Evolutionary conservation across 2,888 invertebrate species (phyloP), one percentile per base, ranked within the genome.

Genomic region (Trachelus troglodyta): DNA sequence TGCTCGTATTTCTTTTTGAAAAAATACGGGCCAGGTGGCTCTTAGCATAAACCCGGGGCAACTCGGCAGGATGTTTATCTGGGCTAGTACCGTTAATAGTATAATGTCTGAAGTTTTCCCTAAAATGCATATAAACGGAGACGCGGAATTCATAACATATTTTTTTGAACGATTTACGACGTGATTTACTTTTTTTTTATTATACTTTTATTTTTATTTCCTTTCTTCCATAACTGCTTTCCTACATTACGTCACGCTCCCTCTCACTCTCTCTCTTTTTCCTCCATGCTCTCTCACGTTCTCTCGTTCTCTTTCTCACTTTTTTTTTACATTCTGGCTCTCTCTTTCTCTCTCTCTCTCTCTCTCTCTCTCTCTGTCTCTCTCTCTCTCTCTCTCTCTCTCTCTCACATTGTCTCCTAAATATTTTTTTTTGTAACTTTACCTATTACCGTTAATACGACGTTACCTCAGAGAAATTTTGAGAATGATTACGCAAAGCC

Each of bases 71-170:
- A 88, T 88, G 83, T 88, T 88, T 87, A 84, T 87, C 85, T 87
- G 87, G 88, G 88, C 88, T 88, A 88, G 88, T 88, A 88, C 88
- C 88, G 88, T 88, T 88, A 88, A 87, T 83, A 87, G 84, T 86
- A 86, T 86, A 86, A 80, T 83, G 68, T 77, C 71, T 71, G 71
- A 71, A 71, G 71, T 71, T 81, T 85, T 81, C 81, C 83, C 83
- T 86, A 87, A 88, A 89, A 87, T 88, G 85, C 87, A 85, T 88
- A 88, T 84, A 89, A 88, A 88, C 86, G 87, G 87, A 89, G 88
- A 88, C 87, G 87, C 86, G 81, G 86, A 89, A 88, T 88, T 71
- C 82, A 85, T 87, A 86, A 86, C 85, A 84, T 87, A 88, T 77
- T 74, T 73, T 34, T 71, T 77, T 74, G 76, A 80, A 77, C 76